Conservation (phyloP, 30 jellyfish, hydroid and myxozoan species). For the Sanderia malayensis region DNA sequence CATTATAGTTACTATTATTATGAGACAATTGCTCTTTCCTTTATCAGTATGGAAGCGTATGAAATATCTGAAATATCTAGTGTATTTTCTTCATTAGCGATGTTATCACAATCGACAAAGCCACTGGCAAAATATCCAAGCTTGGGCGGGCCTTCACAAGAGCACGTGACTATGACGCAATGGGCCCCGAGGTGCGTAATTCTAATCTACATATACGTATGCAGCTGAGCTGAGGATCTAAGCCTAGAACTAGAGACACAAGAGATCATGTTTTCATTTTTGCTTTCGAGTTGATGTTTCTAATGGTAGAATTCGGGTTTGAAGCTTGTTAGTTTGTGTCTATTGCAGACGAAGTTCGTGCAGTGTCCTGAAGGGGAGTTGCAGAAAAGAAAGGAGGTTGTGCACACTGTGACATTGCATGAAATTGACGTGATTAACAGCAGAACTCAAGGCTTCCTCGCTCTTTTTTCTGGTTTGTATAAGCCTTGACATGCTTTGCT, state of each 20-base stretch:
- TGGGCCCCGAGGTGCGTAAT: conserved; percentile 96
- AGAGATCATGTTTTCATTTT: too few species aligned
- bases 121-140: conserved; percentile 95
- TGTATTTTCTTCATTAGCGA: conserved; percentile 71
- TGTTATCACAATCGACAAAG: conserved; percentile 94
- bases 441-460: conserved; percentile 98
- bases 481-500: neutral
- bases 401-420: conserved; percentile 94
- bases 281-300: too few species aligned
- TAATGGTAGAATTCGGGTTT: too few species aligned
- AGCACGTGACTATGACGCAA: conserved; percentile 98
- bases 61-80: too few species aligned
- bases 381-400: conserved; percentile 94
- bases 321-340: too few species aligned
- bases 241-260: too few species aligned
- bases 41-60: too few species aligned
- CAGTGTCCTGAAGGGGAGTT: conserved; percentile 99
- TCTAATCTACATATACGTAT: too few species aligned
- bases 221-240: too few species aligned
- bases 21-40: too few species aligned
- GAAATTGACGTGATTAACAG: conserved; percentile 98
- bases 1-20: too few species aligned
- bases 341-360: conserved; percentile 89
- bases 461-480: conserved; percentile 84
- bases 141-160: conserved; percentile 97